These are phyloP conservation scores for Oenanthe melanoleuca DNA, from an alignment of 2,113 vertebrate genomes.

Conservation along the genomic window DNA sequence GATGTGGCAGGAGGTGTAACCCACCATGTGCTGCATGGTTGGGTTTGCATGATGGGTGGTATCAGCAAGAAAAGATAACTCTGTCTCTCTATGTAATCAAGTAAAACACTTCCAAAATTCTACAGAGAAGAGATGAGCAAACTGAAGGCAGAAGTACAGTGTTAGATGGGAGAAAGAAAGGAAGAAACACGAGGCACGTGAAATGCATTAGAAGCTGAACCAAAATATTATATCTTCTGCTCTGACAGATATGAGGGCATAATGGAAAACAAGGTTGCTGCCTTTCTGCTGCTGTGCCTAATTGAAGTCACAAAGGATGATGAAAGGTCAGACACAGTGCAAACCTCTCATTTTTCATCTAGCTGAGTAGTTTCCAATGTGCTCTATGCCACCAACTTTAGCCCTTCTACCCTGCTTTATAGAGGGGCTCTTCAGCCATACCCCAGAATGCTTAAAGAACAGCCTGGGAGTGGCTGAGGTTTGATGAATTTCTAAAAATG, in stretches of 20 bases:
- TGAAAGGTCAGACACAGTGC: neutral
- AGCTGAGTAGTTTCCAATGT: neutral
- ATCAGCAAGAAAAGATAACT: neutral
- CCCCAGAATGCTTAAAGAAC: neutral
- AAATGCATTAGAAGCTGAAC: neutral
- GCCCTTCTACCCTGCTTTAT: neutral
- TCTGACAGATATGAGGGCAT: neutral
- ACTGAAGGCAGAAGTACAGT: neutral
- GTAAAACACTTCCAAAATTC: neutral
- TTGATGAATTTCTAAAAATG: neutral
- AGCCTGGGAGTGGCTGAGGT: neutral
- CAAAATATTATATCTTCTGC: neutral
- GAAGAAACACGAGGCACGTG: neutral
- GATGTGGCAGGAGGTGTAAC: neutral
- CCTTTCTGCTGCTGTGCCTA: neutral
- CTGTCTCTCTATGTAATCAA: neutral
- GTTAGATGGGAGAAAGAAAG: neutral
- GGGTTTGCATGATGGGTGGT: neutral
- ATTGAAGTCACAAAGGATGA: neutral
- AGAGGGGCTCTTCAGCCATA: neutral
- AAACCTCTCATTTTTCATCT: neutral
- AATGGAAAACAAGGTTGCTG: neutral
- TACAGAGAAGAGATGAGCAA: neutral
- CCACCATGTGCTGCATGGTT: fast-evolving
- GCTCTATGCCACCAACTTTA: neutral